Evolutionary conservation across 2,113 vertebrate genomes (phyloP).

Genomic region (Pampusana beccarii): DNA sequence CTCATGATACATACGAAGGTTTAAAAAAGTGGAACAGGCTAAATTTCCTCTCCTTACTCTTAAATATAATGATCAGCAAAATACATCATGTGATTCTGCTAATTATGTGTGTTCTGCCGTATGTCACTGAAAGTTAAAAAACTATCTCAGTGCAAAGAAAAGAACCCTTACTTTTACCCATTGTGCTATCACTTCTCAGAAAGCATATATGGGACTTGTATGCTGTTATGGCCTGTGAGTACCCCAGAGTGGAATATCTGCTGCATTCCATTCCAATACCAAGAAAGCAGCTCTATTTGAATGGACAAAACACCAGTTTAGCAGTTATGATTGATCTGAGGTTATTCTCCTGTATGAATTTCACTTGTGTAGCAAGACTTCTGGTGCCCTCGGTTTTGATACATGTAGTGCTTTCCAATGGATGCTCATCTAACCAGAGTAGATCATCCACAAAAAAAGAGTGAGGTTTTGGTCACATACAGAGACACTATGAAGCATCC

Average conservation of each 20-base stretch:
- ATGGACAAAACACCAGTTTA: neutral
- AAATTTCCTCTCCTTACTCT: neutral
- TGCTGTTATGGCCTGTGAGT: neutral
- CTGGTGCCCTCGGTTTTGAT: neutral
- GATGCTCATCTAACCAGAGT: neutral
- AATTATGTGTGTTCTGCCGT: neutral
- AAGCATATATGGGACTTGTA: rapidly evolving
- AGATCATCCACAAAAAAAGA: neutral
- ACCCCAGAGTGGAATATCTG: neutral
- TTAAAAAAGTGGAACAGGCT: neutral
- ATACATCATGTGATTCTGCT: neutral
- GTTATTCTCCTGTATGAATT: neutral
- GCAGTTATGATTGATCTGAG: neutral
- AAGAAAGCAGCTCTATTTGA: neutral
- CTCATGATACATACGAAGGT: neutral
- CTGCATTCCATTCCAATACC: neutral
- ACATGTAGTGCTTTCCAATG: neutral
- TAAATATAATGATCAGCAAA: neutral
- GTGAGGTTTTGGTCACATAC: neutral
- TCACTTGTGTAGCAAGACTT: neutral
- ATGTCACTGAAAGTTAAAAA: neutral
- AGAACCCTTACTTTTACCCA: too few species aligned
- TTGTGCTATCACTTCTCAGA: neutral
- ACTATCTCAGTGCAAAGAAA: neutral
- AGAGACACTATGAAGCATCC: neutral